These are phyloP conservation scores for Zosterops japonicus DNA, from an alignment of 2,113 vertebrate genomes.

Conservation along the genomic window DNA sequence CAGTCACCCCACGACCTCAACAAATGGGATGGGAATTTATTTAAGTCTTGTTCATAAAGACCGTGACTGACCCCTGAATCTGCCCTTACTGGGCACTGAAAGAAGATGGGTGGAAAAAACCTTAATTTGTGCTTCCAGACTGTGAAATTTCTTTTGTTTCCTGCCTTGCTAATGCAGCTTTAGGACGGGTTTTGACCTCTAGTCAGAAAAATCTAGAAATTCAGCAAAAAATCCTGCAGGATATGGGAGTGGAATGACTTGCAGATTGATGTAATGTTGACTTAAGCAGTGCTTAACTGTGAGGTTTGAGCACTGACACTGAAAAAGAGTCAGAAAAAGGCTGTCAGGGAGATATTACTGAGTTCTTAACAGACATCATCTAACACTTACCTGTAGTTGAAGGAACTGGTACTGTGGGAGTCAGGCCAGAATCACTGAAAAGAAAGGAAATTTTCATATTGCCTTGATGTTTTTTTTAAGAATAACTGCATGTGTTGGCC, in stretches of 20 bases:
- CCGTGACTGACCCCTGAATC: background rate
- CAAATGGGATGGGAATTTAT: background rate
- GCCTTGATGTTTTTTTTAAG: background rate
- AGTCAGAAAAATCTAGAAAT: background rate
- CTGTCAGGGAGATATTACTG: background rate
- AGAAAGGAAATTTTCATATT: conserved; percentile 27
- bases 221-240: background rate
- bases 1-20: background rate
- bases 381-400: conserved; percentile 87
- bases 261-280: background rate
- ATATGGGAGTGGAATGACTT: background rate
- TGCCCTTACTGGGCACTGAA: background rate
- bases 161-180: background rate
- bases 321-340: background rate
- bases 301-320: background rate
- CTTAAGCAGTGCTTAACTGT: background rate
- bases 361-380: background rate
- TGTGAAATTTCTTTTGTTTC: background rate
- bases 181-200: background rate
- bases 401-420: conserved; percentile 84
- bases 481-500: background rate
- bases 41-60: background rate
- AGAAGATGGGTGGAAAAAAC: background rate
- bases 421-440: conserved; percentile 92
- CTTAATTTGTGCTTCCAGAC: background rate